These are phyloP conservation scores for Periophthalmodon schlosseri DNA, from an alignment of 2,113 vertebrate species.

Conservation along the genomic window DNA sequence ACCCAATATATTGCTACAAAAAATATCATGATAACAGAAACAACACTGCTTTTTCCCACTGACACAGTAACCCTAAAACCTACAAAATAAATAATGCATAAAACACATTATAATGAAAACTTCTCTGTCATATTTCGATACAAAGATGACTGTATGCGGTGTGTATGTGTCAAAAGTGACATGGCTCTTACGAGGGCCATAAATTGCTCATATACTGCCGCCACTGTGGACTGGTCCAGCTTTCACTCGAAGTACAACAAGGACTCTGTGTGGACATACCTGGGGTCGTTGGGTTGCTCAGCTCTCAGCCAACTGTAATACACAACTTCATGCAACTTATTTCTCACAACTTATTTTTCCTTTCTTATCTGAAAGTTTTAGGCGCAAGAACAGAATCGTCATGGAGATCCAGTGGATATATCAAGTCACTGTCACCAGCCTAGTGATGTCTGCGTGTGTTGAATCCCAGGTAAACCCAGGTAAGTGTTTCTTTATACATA, in stretches of 20 bases:
- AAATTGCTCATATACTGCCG: slow-evolving; percentile 22
- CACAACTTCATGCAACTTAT: background rate
- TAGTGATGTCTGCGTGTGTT: slow-evolving; percentile 46
- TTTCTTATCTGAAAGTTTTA: slow-evolving; percentile 10
- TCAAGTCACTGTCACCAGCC: slow-evolving; percentile 34
- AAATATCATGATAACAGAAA: background rate
- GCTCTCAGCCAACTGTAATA: background rate
- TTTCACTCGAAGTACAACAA: slow-evolving; percentile 20
- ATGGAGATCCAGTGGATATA: slow-evolving; percentile 42
- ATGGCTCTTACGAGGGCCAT: slow-evolving; percentile 24
- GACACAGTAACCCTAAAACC: background rate
- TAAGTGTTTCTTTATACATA: slow-evolving; percentile 23
- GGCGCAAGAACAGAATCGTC: slow-evolving; percentile 37
- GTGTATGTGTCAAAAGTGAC: slow-evolving; percentile 7
- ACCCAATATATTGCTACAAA: background rate
- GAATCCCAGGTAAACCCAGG: slow-evolving; percentile 74
- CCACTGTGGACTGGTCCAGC: slow-evolving; percentile 19
- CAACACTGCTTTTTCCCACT: background rate
- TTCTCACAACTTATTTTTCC: background rate
- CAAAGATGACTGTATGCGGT: background rate
- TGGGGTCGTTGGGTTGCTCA: background rate
- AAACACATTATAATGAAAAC: background rate
- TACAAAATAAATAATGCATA: background rate
- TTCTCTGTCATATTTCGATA: background rate
- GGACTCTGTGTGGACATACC: slow-evolving; percentile 24